phyloP scores from a whole-genome alignment of 1,140 invertebrate genomes.

The Drosophila lacteicornis region DNA sequence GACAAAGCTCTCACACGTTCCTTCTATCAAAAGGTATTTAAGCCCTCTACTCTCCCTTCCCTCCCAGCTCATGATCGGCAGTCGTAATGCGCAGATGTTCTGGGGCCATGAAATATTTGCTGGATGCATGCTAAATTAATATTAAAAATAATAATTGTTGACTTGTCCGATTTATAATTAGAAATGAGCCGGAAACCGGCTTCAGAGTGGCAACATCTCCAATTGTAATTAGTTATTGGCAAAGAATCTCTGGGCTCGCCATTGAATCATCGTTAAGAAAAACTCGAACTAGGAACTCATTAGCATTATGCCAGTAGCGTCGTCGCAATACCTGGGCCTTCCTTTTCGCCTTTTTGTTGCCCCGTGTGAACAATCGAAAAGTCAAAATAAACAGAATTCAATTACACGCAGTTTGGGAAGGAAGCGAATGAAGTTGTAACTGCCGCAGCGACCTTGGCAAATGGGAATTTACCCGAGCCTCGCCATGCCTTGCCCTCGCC shows the following conservation, averaged over 20 bases:
- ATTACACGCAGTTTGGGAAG: slow-evolving; percentile 48
- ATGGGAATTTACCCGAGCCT: slow-evolving; percentile 28
- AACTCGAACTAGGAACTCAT: slow-evolving; percentile 69
- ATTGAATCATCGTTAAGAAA: slow-evolving; percentile 70
- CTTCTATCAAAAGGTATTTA: slow-evolving; percentile 28
- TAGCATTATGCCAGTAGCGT: slow-evolving; percentile 56
- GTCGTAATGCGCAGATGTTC: slow-evolving; percentile 56
- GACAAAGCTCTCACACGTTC: slow-evolving; percentile 27
- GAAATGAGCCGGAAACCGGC: slow-evolving; percentile 76
- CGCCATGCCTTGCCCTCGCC: slow-evolving; percentile 4
- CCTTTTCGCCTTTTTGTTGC: slow-evolving; percentile 32
- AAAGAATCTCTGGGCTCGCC: slow-evolving; percentile 30
- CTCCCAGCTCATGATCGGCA: slow-evolving; percentile 5
- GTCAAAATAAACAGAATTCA: slow-evolving; percentile 79
- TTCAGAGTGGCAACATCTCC: slow-evolving; percentile 36
- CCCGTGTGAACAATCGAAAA: slow-evolving; percentile 77
- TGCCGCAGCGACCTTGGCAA: slow-evolving; percentile 60
- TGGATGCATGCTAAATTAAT: slow-evolving; percentile 69
- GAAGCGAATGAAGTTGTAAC: slow-evolving; percentile 73
- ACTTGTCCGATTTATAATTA: slow-evolving; percentile 68
- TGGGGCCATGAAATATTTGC: slow-evolving; percentile 49
- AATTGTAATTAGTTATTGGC: slow-evolving; percentile 65
- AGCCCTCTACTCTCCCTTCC: not conserved
- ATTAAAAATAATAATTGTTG: slow-evolving; percentile 74
- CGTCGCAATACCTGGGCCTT: slow-evolving; percentile 38